Conservation (phyloP, 2,113 vertebrate species). For the Chroicocephalus ridibundus region DNA sequence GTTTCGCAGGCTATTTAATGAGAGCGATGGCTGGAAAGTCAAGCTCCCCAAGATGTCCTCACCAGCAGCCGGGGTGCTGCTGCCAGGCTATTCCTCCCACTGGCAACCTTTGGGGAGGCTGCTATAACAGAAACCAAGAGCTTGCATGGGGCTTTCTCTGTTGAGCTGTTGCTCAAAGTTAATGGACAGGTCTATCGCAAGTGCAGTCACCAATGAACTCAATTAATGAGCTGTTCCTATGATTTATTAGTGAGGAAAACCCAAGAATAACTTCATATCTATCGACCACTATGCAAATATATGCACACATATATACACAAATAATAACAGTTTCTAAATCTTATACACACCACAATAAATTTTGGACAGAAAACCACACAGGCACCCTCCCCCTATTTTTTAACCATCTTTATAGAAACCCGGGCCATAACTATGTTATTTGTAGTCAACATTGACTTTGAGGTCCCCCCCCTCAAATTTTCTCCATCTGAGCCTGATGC, state of each 20-base stretch:
- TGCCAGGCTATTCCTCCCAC: not conserved
- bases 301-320: not conserved
- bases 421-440: not conserved
- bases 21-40: not conserved
- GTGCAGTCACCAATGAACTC: not conserved
- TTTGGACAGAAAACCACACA: not conserved
- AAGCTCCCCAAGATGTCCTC: not conserved
- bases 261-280: not conserved
- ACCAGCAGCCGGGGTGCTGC: not conserved
- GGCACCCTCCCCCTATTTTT: accelerated
- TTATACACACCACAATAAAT: not conserved
- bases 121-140: not conserved
- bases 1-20: not conserved
- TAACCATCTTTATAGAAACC: not conserved
- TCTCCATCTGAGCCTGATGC: accelerated
- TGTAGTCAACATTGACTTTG: not conserved
- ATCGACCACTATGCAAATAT: not conserved
- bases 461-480: accelerated
- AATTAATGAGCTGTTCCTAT: not conserved
- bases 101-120: not conserved
- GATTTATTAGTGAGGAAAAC: not conserved
- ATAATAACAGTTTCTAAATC: not conserved
- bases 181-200: not conserved
- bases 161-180: not conserved
- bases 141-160: not conserved